Evolutionary conservation across 2,888 invertebrate species (phyloP).

Genomic region (Synergus umbraculus): DNA sequence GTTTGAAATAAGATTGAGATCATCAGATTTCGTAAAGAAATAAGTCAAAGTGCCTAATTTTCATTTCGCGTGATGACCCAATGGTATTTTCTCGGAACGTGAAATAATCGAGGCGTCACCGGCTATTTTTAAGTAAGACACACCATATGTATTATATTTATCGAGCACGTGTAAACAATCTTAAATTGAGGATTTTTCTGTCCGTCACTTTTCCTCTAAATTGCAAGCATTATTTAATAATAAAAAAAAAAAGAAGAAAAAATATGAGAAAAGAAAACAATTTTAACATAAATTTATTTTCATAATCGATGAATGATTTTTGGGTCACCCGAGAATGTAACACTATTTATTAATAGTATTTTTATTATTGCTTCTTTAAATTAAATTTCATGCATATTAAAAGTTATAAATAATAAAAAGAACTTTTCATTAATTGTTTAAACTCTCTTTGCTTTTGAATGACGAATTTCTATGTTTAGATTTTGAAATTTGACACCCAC

Average conservation of each 20-base stretch:
- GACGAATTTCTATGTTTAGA: not conserved
- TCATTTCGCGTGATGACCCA: conserved; percentile 18
- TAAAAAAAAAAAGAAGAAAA: not conserved
- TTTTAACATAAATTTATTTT: not conserved
- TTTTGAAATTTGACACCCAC: not conserved
- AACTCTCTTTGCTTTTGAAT: not conserved
- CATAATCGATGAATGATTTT: not conserved
- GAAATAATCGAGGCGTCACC: conserved; percentile 31
- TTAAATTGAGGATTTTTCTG: not conserved
- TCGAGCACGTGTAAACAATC: conserved; percentile 16
- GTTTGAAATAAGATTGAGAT: not conserved
- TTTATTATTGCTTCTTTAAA: not conserved
- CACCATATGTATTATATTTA: conserved; percentile 24
- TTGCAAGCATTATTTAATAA: not conserved
- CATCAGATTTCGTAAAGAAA: conserved; percentile 13
- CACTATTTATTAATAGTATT: not conserved
- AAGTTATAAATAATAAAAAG: not conserved
- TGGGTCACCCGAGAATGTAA: not conserved
- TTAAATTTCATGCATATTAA: not conserved
- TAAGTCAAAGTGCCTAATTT: conserved; percentile 13
- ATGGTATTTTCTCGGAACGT: conserved; percentile 33
- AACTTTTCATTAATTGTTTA: not conserved
- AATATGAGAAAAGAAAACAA: not conserved
- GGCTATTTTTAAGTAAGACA: conserved; percentile 34
- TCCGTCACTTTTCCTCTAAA: not conserved